Conservation (phyloP, 2,797 vertebrate genomes). For the Austrolebias charrua region DNA sequence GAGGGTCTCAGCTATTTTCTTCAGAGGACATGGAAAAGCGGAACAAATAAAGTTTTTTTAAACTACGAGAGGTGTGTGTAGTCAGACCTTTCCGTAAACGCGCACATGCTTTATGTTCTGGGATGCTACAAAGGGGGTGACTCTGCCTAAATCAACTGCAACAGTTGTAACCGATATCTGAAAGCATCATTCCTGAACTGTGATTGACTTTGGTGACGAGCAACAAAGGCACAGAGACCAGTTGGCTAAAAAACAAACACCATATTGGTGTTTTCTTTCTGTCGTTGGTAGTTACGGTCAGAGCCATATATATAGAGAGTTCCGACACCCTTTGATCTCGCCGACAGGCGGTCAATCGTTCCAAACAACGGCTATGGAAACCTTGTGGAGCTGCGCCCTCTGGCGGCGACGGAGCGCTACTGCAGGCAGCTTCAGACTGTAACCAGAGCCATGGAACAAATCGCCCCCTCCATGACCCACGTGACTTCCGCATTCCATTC, state of each 20-base stretch:
- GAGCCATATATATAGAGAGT: no score
- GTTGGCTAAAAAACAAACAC: conserved; percentile 62
- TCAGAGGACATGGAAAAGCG: conserved; percentile 45
- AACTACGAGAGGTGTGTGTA: conserved; percentile 33
- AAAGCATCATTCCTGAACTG: conserved; percentile 29
- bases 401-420: no score
- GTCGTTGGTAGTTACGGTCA: no score
- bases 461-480: no score
- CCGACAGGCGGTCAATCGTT: no score
- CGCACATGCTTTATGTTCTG: conserved; percentile 29
- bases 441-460: no score
- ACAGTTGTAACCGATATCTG: conserved; percentile 32
- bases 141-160: conserved; percentile 46
- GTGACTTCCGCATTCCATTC: no score
- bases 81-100: conserved; percentile 29
- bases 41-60: conserved; percentile 25
- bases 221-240: conserved; percentile 36
- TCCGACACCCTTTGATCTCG: no score
- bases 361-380: no score
- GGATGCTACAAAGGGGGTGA: conserved; percentile 46
- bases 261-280: conserved; percentile 70
- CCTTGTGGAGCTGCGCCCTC: no score
- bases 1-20: conserved; percentile 15
- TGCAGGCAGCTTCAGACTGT: no score
- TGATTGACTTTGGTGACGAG: not conserved